These are phyloP conservation scores for Rhea americana DNA, from an alignment of 2,113 vertebrate genomes.

Conservation along the genomic window DNA sequence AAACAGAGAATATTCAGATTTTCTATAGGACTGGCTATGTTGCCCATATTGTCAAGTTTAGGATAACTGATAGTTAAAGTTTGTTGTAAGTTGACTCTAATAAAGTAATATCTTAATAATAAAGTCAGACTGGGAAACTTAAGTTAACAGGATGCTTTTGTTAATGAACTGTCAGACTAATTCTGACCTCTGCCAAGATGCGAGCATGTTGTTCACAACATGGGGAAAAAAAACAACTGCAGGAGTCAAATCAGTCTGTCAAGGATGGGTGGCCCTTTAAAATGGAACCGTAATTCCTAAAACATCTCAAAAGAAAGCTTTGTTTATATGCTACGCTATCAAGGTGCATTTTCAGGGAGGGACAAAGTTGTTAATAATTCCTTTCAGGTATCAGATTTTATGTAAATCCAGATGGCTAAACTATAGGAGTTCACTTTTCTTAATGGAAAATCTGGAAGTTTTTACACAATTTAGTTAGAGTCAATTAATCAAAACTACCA, in stretches of 20 bases:
- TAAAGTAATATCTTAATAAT: neutral
- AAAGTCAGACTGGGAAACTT: neutral
- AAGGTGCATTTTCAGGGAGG: neutral
- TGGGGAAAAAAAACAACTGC: neutral
- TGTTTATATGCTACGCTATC: neutral
- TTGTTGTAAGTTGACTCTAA: neutral
- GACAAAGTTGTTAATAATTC: neutral
- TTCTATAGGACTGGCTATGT: neutral
- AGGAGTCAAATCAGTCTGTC: neutral
- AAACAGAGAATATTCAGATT: neutral
- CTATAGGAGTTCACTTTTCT: neutral
- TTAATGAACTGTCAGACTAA: neutral
- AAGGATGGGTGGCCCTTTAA: neutral
- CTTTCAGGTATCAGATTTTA: neutral
- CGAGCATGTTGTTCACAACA: neutral
- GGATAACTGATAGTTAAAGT: neutral
- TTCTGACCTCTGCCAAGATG: neutral
- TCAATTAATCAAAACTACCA: constrained; percentile 38
- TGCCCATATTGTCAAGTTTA: neutral
- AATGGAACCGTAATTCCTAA: neutral
- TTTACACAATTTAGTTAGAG: constrained; percentile 34
- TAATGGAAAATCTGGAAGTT: constrained; percentile 49
- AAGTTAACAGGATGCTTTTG: neutral
- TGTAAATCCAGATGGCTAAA: constrained; percentile 37
- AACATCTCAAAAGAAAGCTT: neutral